phyloP scores from a whole-genome alignment of 2,888 invertebrate genomes.

The Nephrocerus scutellatus region DNA sequence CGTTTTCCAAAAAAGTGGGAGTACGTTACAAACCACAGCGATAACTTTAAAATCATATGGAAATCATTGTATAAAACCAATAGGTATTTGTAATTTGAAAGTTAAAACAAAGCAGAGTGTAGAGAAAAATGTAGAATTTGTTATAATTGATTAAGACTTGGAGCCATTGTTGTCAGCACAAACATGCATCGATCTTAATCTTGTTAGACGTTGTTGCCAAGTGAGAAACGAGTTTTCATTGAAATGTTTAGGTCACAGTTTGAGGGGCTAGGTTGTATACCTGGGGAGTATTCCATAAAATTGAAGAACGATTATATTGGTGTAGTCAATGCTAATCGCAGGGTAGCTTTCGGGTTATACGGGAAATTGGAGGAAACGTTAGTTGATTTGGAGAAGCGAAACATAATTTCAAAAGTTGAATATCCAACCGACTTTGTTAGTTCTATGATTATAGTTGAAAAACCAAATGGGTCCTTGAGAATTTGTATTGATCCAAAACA shows the following conservation, averaged over 20 bases:
- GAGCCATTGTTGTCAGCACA: too few relatives aligned
- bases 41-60: too few relatives aligned
- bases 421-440: neutral
- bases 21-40: too few relatives aligned
- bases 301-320: neutral
- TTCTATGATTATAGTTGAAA: neutral
- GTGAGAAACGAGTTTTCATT: too few relatives aligned
- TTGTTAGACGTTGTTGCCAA: too few relatives aligned
- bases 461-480: constrained; percentile 1
- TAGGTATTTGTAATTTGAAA: too few relatives aligned
- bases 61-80: too few relatives aligned
- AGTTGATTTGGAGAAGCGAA: neutral
- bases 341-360: neutral
- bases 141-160: too few relatives aligned
- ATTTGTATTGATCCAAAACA: neutral
- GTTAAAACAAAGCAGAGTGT: too few relatives aligned
- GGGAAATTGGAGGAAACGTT: neutral
- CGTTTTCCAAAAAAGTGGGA: too few relatives aligned
- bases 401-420: neutral
- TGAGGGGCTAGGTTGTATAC: neutral
- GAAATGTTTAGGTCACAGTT: neutral
- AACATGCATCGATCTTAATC: too few relatives aligned
- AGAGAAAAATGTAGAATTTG: too few relatives aligned
- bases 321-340: neutral
- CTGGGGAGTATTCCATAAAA: neutral